Percentiles rank a stretch among this genome's conserved stretches.
phyloP scores from a whole-genome alignment of 92 coral and sea anemone genomes.

The Metridium senile region DNA sequence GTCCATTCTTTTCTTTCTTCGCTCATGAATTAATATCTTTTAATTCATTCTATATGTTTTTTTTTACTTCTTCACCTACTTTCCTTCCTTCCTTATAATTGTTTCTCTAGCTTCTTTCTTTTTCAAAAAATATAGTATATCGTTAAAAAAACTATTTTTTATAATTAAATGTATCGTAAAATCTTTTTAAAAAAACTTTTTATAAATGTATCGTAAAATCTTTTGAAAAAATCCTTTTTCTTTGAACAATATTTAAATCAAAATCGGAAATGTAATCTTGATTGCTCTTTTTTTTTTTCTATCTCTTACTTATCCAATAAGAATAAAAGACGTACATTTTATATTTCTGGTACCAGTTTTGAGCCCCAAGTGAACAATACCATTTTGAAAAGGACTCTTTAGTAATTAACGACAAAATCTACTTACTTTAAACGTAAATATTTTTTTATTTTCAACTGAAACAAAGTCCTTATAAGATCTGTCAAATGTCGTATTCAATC shows the following conservation, averaged over 20 bases:
- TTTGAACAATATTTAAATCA: no score
- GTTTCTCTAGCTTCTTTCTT: background rate
- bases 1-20: background rate
- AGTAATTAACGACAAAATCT: background rate
- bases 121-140: no score
- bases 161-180: no score
- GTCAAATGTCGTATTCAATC: no score
- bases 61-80: background rate
- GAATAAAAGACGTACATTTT: background rate
- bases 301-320: background rate
- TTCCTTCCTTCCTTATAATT: background rate
- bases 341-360: background rate
- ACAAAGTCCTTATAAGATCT: no score
- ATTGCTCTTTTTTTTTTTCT: background rate
- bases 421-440: no score
- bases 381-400: background rate
- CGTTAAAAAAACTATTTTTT: no score
- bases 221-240: no score
- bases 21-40: background rate
- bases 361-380: background rate
- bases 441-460: no score
- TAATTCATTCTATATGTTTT: background rate
- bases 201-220: no score
- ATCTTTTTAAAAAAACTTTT: no score
- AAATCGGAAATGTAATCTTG: no score